Percentiles rank a stretch among this genome's conserved stretches.
phyloP scores from a whole-genome alignment of 2,113 vertebrate species.

The Zonotrichia leucophrys region DNA sequence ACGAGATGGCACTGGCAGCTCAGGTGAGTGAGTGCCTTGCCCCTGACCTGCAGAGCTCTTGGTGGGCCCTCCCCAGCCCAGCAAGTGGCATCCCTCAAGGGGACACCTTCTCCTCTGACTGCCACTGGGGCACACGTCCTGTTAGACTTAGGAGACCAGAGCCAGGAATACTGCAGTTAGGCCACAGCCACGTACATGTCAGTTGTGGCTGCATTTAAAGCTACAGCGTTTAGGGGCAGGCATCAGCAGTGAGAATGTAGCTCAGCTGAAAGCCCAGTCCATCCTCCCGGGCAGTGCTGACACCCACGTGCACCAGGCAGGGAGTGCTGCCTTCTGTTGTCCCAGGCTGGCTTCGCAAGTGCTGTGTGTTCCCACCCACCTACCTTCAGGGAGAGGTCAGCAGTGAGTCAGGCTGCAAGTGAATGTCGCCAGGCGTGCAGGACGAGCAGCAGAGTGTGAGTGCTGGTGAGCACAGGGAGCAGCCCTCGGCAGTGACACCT shows the following conservation, averaged over 20 bases:
- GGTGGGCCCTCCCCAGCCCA: background rate
- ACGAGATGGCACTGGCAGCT: background rate
- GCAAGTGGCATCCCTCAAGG: background rate
- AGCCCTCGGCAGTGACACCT: background rate
- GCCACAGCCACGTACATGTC: background rate
- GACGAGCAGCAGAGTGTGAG: background rate
- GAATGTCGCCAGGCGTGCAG: background rate
- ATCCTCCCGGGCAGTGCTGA: background rate
- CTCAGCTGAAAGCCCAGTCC: background rate
- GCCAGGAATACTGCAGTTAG: background rate
- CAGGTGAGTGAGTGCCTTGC: background rate
- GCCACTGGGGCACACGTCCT: rapidly evolving
- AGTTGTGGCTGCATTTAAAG: background rate
- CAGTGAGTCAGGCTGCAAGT: background rate
- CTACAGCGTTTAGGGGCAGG: background rate
- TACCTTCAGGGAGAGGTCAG: background rate
- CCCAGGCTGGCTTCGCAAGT: rapidly evolving
- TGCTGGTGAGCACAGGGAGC: background rate
- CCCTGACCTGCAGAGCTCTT: background rate
- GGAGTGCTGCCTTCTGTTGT: background rate
- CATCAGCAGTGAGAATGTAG: rapidly evolving
- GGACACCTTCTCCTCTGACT: background rate
- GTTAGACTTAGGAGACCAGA: background rate
- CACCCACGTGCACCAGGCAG: background rate
- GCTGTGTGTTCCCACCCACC: background rate